Conservation (phyloP, 2,113 vertebrate species). For the Eulacestoma nigropectus region DNA sequence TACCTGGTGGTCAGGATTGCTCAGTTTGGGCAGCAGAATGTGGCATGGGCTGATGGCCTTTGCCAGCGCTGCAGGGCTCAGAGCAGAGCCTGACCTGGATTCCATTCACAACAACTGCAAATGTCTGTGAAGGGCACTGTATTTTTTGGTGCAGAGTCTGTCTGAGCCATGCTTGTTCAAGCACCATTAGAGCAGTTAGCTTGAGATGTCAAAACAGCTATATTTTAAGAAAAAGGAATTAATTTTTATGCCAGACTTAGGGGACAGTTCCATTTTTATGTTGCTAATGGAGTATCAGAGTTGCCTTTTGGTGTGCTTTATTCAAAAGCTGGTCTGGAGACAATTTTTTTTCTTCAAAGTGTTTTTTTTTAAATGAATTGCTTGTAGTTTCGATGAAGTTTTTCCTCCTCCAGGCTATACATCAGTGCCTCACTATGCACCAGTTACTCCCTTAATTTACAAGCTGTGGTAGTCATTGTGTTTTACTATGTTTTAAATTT, state of each 20-base stretch:
- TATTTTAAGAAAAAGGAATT: neutral
- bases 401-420: slow-evolving; percentile 26
- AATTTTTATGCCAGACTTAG: neutral
- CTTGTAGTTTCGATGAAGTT: slow-evolving; percentile 38
- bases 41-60: neutral
- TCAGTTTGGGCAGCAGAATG: rapidly evolving
- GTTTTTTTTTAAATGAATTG: neutral
- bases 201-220: neutral
- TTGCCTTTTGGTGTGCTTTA: slow-evolving; percentile 46
- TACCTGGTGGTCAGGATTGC: neutral
- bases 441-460: slow-evolving; percentile 36
- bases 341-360: slow-evolving; percentile 52
- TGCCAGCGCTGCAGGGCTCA: rapidly evolving
- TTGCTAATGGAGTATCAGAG: slow-evolving; percentile 30
- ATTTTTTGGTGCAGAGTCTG: neutral
- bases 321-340: slow-evolving; percentile 53
- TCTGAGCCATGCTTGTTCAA: rapidly evolving
- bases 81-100: neutral
- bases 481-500: slow-evolving; percentile 13
- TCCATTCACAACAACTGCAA: neutral
- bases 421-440: slow-evolving; percentile 29
- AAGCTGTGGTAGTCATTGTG: slow-evolving; percentile 24
- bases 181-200: neutral
- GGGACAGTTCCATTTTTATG: slow-evolving; percentile 37
- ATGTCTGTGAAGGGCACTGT: neutral